Evolutionary conservation across 2,797 vertebrate species (phyloP), one percentile per base, ranked within the genome.

Genomic region (Bradypodion ventrale): DNA sequence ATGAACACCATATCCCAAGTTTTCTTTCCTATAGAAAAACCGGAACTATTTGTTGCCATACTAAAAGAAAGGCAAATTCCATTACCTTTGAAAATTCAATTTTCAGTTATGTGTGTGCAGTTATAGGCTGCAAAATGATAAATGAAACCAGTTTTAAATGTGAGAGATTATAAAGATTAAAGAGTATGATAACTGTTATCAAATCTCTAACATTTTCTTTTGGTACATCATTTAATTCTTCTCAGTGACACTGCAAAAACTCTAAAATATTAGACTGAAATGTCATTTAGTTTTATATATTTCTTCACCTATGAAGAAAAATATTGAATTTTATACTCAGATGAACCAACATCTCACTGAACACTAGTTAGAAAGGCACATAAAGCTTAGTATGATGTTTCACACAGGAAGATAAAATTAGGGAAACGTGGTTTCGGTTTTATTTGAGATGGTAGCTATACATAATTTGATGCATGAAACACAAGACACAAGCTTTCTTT

Each of bases 201-300:
- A 85, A 87, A 63, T 62, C 69, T 75, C 74, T 84, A 90, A 69
- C 89, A 40, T 3, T 89, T 88, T 84, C 77, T 8, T 40, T 85
- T 88, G 92, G n/a, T 90, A n/a, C 27, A 83, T 87, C 9, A 75
- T 82, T 82, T 42, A 78, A 87, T 12, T 46, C 80, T 93, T 92
- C 62, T 66, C 85, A 78, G 40, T 77, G 27, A 77, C 25, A 83
- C 23, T 65, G 2, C 21, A 83, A 83, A 83, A 89, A 90, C 84
- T 84, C 23, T 60, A 87, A 89, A 77, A 79, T 49, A 60, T 44
- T 82, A 10, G 21, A 81, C 27, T 49, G 16, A 93, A 93, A 90
- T 90, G 49, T 83, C 75, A 89, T 91, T 94, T 93, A 80, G 87
- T 92, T 94, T 87, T 84, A 89, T 87, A 69, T 76, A 85, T 90